A percentile compares a stretch with the other conserved stretches of the same genome.
These are phyloP conservation scores for Amiota minor DNA, from an alignment of 2,888 invertebrate species.

Conservation along the genomic window DNA sequence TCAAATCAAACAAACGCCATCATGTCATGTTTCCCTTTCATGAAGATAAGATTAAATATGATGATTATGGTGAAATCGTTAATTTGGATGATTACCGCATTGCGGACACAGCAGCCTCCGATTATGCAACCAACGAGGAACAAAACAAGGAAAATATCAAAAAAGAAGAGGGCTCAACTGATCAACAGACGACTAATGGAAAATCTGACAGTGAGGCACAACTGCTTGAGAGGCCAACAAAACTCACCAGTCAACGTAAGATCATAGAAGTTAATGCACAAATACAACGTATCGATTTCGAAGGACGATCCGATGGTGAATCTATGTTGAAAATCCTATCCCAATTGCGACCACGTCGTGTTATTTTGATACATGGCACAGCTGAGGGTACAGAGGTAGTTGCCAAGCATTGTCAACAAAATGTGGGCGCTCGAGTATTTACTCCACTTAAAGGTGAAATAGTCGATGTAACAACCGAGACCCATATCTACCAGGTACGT, in stretches of 20 bases:
- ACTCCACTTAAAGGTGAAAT: conserved; percentile 85
- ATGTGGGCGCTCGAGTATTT: conserved; percentile 84
- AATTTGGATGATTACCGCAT: conserved; percentile 93
- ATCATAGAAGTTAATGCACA: conserved; percentile 87
- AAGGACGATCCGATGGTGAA: conserved; percentile 92
- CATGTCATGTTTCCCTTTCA: conserved; percentile 97
- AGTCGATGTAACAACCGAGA: conserved; percentile 97
- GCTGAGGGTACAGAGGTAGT: conserved; percentile 81
- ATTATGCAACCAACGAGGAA: conserved; percentile 52
- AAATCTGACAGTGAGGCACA: conserved; percentile 60
- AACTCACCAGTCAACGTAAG: conserved; percentile 85
- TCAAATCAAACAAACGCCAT: conserved; percentile 90
- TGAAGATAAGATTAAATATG: conserved; percentile 92
- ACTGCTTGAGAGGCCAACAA: conserved; percentile 88
- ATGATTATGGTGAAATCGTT: conserved; percentile 97
- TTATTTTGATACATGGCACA: conserved; percentile 85
- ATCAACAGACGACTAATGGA: conserved; percentile 47
- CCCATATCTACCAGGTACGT: conserved; percentile 97
- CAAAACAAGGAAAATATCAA: conserved; percentile 71
- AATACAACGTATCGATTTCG: conserved; percentile 96
- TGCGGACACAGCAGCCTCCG: conserved; percentile 78
- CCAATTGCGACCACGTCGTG: conserved; percentile 85
- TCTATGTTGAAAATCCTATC: conserved; percentile 87
- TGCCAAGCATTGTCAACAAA: conserved; percentile 80
- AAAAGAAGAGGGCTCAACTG: conserved; percentile 58